Evolutionary conservation across 1,140 invertebrate genomes (phyloP).

Genomic region (Heterodera carotae): DNA sequence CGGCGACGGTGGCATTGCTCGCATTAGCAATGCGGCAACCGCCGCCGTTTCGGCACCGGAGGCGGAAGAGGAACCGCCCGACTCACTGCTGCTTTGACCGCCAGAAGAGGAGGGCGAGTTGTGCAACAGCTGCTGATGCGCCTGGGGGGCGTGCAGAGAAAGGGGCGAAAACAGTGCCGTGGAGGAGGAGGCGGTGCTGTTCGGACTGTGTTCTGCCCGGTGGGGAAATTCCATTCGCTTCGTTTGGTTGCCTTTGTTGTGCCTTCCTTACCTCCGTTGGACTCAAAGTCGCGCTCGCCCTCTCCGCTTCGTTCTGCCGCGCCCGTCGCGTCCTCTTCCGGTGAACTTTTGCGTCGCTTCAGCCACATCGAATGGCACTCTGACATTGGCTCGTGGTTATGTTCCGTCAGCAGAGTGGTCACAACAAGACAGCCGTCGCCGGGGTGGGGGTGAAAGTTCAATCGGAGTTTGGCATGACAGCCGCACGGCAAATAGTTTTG

Average conservation of each 20-base stretch:
- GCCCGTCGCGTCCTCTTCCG: not conserved
- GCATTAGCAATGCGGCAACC: not conserved
- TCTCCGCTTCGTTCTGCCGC: not conserved
- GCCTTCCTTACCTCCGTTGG: too few relatives aligned
- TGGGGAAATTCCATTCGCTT: not conserved
- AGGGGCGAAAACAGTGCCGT: conserved; percentile 10
- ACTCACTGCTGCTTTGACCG: conserved; percentile 19
- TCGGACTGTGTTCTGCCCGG: conserved; percentile 15
- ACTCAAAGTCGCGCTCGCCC: not conserved
- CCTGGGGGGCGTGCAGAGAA: conserved; percentile 9
- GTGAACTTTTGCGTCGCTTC: conserved; percentile 8
- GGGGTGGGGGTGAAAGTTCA: conserved; percentile 49
- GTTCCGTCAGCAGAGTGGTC: conserved; percentile 33
- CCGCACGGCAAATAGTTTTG: conserved; percentile 61
- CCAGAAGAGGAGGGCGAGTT: conserved; percentile 30
- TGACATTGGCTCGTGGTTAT: conserved; percentile 13
- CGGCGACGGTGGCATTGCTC: not conserved
- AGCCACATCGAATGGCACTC: not conserved
- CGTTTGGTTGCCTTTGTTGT: too few relatives aligned
- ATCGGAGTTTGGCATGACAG: conserved; percentile 55
- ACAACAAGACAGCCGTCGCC: conserved; percentile 36
- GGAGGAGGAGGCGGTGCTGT: conserved; percentile 15
- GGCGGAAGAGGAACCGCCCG: not conserved
- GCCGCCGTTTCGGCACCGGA: not conserved
- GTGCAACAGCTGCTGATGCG: conserved; percentile 7